Base-by-base conservation (phyloP, 2,113 vertebrate species). In the Erinaceus europaeus region DNA sequence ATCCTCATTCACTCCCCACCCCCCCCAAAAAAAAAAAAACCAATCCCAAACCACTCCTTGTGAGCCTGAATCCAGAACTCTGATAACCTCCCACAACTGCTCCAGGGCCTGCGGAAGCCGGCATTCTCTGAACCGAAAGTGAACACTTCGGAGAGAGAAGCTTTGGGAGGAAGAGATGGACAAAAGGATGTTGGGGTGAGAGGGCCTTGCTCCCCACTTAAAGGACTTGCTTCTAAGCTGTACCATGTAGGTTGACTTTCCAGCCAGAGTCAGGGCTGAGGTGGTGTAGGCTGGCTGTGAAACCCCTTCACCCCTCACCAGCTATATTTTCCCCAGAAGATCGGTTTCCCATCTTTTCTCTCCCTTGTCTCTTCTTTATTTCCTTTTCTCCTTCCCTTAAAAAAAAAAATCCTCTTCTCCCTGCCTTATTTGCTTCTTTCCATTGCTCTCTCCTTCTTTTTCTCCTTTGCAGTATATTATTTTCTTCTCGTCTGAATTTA, bases 111-210 rank as follows among this genome's bases (percentile, higher is more conserved):
- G 57, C 62, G 0, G 48, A 72, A 78, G 62, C 32, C 20, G 7
- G 61, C 53, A 68, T 69, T 27, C 90, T 46, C 62, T 32, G 74
- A 94, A 94, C 92, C 32, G 84, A 91, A 92, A 93, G 32, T 77
- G 75, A 55, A 82, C 18, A 36, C 74, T 40, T 86, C 25, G 0
- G 14, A 81, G 38, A 81, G 38, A 89, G 67, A 84, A 91, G 74
- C 44, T 20, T 59, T 62, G 50, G 55, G 65, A 68, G 73, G 81
- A 78, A 55, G 73, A 88, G 53, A 86, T 9, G 6, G 67, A 25
- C 25, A 48, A 44, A 65, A 81, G 68, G 77, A 65, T 50, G 34
- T 80, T 64, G 67, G 62, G 34, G 20, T 10, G 36, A 40, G 62
- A 46, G n/a, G 55, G 74, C 34, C 36, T 67, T 52, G 90, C 48